A percentile compares a stretch with the other conserved stretches of the same genome.
These are phyloP conservation scores for Lasioglossum morio DNA, from an alignment of 2,888 invertebrate genomes.

Conservation along the genomic window DNA sequence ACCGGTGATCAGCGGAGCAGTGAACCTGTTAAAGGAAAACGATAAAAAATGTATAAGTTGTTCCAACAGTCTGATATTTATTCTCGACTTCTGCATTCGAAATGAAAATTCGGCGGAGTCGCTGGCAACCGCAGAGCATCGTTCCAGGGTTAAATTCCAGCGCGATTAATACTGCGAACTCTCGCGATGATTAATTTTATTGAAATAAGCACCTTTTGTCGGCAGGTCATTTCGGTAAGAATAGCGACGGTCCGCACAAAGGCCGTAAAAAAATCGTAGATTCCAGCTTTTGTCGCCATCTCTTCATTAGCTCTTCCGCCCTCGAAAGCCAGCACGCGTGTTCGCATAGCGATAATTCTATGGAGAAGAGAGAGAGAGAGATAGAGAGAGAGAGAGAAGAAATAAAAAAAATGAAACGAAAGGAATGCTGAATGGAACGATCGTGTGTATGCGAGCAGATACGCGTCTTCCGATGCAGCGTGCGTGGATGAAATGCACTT, in stretches of 20 bases:
- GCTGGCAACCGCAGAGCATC: background rate
- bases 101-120: background rate
- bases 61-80: background rate
- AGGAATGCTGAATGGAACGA: constrained; percentile 1
- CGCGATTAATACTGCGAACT: background rate
- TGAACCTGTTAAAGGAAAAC: background rate
- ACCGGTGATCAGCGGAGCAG: background rate
- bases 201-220: constrained; percentile 21
- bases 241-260: constrained; percentile 16
- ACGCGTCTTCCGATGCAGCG: constrained; percentile 15
- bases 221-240: constrained; percentile 18
- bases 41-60: background rate
- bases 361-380: constrained; percentile 18
- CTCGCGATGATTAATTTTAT: constrained; percentile 2
- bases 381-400: background rate
- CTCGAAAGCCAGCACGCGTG: background rate
- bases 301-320: constrained; percentile 13
- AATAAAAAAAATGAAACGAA: background rate
- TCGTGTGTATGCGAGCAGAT: constrained; percentile 12
- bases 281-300: constrained; percentile 8
- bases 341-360: constrained; percentile 21
- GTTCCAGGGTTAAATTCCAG: background rate
- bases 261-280: constrained; percentile 27
- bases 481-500: constrained; percentile 16
- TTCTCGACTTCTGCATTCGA: background rate